These are phyloP conservation scores for Sarcophaga rosellei DNA, from an alignment of 2,888 invertebrate genomes.

Conservation along the genomic window DNA sequence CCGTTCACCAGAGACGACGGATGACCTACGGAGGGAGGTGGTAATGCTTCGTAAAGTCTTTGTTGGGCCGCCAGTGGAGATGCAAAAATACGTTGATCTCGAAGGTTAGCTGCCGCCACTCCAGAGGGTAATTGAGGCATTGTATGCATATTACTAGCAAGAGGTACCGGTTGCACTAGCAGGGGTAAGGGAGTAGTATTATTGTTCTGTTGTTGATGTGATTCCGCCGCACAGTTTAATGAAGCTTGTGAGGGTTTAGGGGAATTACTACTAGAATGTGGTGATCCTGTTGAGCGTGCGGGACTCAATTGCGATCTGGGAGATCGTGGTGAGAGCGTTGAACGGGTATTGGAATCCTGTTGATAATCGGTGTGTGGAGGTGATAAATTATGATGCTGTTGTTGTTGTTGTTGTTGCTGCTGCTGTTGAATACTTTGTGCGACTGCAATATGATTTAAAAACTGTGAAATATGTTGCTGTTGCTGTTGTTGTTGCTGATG, in stretches of 20 bases:
- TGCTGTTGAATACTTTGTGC: constrained; percentile 73
- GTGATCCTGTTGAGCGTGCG: constrained; percentile 70
- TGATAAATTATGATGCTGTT: constrained; percentile 67
- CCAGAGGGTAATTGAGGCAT: constrained; percentile 43
- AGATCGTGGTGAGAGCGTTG: constrained; percentile 75
- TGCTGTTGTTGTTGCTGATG: constrained; percentile 72
- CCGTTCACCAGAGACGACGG: constrained; percentile 68
- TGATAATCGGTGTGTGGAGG: constrained; percentile 74
- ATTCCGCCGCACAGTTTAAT: background rate
- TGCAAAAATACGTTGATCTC: constrained; percentile 72
- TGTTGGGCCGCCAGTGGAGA: constrained; percentile 56
- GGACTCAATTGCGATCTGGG: constrained; percentile 71
- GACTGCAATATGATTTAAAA: constrained; percentile 78
- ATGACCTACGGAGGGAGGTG: constrained; percentile 70
- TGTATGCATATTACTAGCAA: constrained; percentile 67
- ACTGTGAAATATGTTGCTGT: constrained; percentile 78
- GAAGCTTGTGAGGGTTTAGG: constrained; percentile 38
- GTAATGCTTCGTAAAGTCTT: constrained; percentile 60
- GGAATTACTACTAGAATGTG: constrained; percentile 76
- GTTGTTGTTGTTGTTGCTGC: constrained; percentile 71
- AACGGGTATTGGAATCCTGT: constrained; percentile 77
- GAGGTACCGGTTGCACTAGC: constrained; percentile 73
- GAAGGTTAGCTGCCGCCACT: constrained; percentile 58
- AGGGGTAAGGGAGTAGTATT: constrained; percentile 72
- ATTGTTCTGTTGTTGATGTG: constrained; percentile 2